Evolutionary conservation across 1,140 invertebrate species (phyloP).

Genomic region (Megalonaias nervosa): DNA sequence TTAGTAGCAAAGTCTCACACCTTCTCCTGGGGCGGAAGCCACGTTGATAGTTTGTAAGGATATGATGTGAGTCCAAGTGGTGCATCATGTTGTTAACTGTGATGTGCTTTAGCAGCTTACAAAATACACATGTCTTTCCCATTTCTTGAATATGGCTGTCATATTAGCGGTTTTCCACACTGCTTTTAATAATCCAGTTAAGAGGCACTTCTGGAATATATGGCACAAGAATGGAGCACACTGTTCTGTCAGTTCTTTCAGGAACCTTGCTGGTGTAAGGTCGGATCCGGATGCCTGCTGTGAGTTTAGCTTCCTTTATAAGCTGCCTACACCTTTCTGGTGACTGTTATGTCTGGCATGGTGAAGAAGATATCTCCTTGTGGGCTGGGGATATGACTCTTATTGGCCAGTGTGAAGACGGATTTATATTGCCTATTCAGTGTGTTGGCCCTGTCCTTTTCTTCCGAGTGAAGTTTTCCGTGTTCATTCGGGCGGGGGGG

Average conservation of each 20-base stretch:
- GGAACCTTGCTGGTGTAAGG: too few relatives aligned
- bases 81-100: not conserved
- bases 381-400: not conserved
- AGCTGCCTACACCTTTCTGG: constrained; percentile 6
- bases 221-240: too few relatives aligned
- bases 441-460: constrained; percentile 10
- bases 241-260: too few relatives aligned
- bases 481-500: constrained; percentile 7
- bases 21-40: not conserved
- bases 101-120: constrained; percentile 12
- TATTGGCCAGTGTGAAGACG: constrained; percentile 4
- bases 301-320: constrained; percentile 18
- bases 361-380: constrained; percentile 6
- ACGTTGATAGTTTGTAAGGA: constrained; percentile 15
- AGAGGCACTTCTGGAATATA: constrained; percentile 2
- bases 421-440: constrained; percentile 14
- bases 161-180: constrained; percentile 25
- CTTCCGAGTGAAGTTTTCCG: constrained; percentile 3
- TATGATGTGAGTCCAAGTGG: not conserved
- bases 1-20: constrained; percentile 6
- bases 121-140: constrained; percentile 4
- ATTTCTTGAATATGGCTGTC: too few relatives aligned
- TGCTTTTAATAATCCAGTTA: not conserved
- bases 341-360: constrained; percentile 15
- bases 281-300: constrained; percentile 30